phyloP scores from a whole-genome alignment of 2,113 vertebrate species.

The Clinocottus analis region DNA sequence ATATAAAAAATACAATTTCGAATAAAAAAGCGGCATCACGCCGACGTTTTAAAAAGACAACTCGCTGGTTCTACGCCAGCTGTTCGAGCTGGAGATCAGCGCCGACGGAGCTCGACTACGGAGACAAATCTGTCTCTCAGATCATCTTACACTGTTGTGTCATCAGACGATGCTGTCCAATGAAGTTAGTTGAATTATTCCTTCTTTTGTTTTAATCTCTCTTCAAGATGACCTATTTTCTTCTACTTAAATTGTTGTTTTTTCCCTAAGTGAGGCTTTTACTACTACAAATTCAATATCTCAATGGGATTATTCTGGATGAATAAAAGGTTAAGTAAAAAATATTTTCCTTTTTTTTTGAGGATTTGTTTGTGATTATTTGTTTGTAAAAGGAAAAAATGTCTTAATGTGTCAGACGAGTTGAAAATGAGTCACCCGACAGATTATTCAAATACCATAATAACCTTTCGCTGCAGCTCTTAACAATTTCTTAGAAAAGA shows the following conservation, averaged over 20 bases:
- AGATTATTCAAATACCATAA: not conserved
- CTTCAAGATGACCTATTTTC: not conserved
- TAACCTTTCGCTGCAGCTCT: not conserved
- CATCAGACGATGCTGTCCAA: not conserved
- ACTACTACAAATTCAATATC: not conserved
- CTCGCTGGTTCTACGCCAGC: not conserved
- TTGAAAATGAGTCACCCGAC: not conserved
- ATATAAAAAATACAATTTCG: not conserved
- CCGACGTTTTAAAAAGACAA: not conserved
- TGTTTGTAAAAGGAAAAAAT: too few relatives aligned
- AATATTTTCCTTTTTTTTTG: too few relatives aligned
- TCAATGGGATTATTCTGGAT: not conserved
- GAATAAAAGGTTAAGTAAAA: not conserved
- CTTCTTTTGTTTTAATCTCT: not conserved
- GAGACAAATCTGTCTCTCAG: slow-evolving; percentile 5
- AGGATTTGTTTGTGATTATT: too few relatives aligned
- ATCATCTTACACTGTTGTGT: not conserved
- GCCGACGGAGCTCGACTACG: too few relatives aligned
- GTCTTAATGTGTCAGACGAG: not conserved
- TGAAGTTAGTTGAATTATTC: not conserved
- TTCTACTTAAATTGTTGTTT: too few relatives aligned
- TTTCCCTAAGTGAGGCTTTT: not conserved
- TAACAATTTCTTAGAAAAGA: slow-evolving; percentile 4
- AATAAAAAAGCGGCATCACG: not conserved
- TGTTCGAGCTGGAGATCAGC: slow-evolving; percentile 1